Conservation (phyloP, 2,888 invertebrate species). For the Caenorhabditis uteleia region DNA sequence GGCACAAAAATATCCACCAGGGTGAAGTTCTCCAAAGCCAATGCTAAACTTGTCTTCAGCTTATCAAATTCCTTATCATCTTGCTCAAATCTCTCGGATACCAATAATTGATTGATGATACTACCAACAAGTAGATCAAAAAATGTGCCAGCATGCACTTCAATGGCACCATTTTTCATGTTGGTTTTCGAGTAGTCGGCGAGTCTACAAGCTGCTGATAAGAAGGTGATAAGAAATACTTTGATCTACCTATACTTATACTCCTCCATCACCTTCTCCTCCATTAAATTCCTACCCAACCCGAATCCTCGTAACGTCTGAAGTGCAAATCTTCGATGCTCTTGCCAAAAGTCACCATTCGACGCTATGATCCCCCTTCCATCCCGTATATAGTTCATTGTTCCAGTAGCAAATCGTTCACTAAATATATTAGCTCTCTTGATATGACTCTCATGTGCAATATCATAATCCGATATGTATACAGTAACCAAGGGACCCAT, state of each 20-base stretch:
- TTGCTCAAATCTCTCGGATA: slow-evolving; percentile 35
- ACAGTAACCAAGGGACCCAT: slow-evolving; percentile 39
- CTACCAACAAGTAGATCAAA: slow-evolving; percentile 46
- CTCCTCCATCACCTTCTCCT: slow-evolving; percentile 45
- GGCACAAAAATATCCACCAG: slow-evolving; percentile 24
- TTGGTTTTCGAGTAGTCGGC: slow-evolving; percentile 3
- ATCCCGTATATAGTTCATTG: slow-evolving; percentile 20
- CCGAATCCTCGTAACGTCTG: slow-evolving; percentile 49
- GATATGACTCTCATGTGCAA: slow-evolving; percentile 36
- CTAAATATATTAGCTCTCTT: slow-evolving; percentile 16
- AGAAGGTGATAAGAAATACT: no score
- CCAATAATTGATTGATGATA: slow-evolving; percentile 44
- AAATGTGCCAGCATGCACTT: slow-evolving; percentile 13
- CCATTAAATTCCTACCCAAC: slow-evolving; percentile 43
- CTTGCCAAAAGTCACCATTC: slow-evolving; percentile 32
- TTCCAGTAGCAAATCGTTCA: slow-evolving; percentile 8
- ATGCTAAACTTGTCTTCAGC: slow-evolving; percentile 26
- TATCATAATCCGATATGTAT: slow-evolving; percentile 30
- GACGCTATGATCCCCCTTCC: slow-evolving; percentile 29
- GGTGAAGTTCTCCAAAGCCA: slow-evolving; percentile 12
- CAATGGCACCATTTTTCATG: slow-evolving; percentile 5
- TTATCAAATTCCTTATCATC: slow-evolving; percentile 24
- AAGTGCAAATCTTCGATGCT: slow-evolving; percentile 43
- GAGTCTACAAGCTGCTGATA: no score
- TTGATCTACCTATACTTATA: slow-evolving; percentile 22